Conservation (phyloP, 2,888 invertebrate species). For the Hyles lineata region DNA sequence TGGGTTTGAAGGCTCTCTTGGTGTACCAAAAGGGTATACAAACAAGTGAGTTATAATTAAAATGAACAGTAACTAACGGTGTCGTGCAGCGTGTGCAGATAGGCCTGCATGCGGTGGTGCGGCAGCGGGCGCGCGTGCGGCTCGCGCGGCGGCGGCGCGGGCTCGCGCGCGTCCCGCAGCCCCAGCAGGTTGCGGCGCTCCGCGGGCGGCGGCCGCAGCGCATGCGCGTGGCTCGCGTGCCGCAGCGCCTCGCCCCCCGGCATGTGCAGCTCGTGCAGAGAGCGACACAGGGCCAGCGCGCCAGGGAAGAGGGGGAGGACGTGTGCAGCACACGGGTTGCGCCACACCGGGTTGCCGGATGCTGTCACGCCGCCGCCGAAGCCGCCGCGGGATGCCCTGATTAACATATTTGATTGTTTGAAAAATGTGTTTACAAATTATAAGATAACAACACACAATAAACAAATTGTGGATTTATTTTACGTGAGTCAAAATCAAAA, state of each 20-base stretch:
- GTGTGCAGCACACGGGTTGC: conserved; percentile 94
- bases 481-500: too few relatives aligned
- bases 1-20: too few relatives aligned
- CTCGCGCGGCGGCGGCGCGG: conserved; percentile 87
- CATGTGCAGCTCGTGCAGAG: conserved; percentile 92
- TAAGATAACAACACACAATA: neutral
- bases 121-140: conserved; percentile 90
- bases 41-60: too few relatives aligned
- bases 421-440: neutral
- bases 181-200: conserved; percentile 92
- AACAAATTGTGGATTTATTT: neutral
- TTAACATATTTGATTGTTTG: neutral
- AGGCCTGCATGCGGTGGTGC: conserved; percentile 93
- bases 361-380: conserved; percentile 91
- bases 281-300: conserved; percentile 90
- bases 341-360: conserved; percentile 91
- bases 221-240: conserved; percentile 88
- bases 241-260: conserved; percentile 87
- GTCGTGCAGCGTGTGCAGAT: conserved; percentile 91
- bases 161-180: conserved; percentile 81
- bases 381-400: conserved; percentile 91
- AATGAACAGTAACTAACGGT: conserved; percentile 52
- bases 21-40: too few relatives aligned
- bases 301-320: conserved; percentile 92
- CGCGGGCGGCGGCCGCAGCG: conserved; percentile 89